Conservation (phyloP, 35 echinoderm and acorn worm genomes). For the Holothuria glaberrima region DNA sequence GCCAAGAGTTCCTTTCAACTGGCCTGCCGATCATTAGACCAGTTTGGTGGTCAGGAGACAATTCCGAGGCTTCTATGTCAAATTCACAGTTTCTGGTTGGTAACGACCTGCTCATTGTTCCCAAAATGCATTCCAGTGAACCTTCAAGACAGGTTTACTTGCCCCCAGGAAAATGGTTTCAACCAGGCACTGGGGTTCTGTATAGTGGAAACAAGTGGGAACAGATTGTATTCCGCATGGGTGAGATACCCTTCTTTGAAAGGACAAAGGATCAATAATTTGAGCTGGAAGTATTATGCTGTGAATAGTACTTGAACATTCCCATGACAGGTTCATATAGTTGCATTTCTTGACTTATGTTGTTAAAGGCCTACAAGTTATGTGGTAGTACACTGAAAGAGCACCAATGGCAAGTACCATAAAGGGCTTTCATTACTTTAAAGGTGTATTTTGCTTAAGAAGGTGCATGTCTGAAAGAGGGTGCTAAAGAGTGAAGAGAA, state of each 20-base stretch:
- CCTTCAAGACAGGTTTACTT: conserved; percentile 42
- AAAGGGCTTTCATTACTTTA: no score
- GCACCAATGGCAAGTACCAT: no score
- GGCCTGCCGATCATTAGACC: conserved; percentile 61
- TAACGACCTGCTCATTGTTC: conserved; percentile 27
- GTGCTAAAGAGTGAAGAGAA: no score
- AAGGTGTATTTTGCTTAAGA: no score
- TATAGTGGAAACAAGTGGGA: conserved; percentile 6
- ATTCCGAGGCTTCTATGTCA: not conserved
- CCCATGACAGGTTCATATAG: no score
- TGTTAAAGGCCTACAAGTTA: no score
- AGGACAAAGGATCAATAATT: not conserved
- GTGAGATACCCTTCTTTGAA: conserved; percentile 11
- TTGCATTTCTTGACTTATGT: no score
- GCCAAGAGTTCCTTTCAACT: not conserved
- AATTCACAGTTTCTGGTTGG: conserved; percentile 59
- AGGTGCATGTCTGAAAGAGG: no score
- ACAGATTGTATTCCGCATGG: not conserved
- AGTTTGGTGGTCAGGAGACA: conserved; percentile 41
- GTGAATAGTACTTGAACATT: no score
- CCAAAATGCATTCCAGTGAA: not conserved
- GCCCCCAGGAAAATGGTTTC: conserved; percentile 57
- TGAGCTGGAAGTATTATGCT: no score
- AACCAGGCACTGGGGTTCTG: conserved; percentile 4
- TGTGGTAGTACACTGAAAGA: no score